A percentile compares a stretch with the other conserved stretches of the same genome.
Conservation (phyloP, 2,797 vertebrate species). For the Semotilus atromaculatus region DNA sequence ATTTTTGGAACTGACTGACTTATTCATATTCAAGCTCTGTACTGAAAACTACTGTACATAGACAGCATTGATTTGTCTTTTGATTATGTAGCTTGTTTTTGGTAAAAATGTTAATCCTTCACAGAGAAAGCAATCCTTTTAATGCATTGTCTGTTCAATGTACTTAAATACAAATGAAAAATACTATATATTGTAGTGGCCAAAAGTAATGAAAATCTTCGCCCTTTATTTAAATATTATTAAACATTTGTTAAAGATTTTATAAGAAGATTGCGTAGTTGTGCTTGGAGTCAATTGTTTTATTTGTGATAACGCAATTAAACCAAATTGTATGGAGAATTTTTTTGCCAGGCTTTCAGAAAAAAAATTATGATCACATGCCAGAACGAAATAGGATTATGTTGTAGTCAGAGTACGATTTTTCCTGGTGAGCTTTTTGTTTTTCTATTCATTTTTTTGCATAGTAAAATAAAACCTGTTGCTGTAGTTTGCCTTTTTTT, state of each 20-base stretch:
- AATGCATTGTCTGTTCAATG: neutral
- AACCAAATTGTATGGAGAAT: neutral
- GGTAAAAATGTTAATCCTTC: no score
- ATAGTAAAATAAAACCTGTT: neutral
- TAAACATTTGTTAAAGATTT: neutral
- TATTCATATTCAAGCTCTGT: neutral
- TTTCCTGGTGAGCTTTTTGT: neutral
- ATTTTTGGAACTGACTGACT: neutral
- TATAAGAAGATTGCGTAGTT: neutral
- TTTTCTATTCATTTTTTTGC: no score
- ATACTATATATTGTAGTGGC: neutral
- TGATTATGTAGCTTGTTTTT: neutral
- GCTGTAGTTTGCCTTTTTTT: no score
- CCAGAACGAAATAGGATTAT: neutral
- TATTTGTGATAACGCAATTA: neutral
- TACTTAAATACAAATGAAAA: neutral
- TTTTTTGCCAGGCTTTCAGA: neutral
- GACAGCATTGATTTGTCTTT: neutral
- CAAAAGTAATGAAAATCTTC: neutral
- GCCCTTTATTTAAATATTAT: neutral
- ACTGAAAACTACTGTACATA: neutral
- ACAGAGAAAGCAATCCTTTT: neutral
- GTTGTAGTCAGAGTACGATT: neutral
- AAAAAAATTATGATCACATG: neutral
- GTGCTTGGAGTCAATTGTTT: neutral